Percentiles rank a stretch among this genome's conserved stretches.
Conservation (phyloP, 1,140 invertebrate genomes). For the Pollicipes pollicipes region DNA sequence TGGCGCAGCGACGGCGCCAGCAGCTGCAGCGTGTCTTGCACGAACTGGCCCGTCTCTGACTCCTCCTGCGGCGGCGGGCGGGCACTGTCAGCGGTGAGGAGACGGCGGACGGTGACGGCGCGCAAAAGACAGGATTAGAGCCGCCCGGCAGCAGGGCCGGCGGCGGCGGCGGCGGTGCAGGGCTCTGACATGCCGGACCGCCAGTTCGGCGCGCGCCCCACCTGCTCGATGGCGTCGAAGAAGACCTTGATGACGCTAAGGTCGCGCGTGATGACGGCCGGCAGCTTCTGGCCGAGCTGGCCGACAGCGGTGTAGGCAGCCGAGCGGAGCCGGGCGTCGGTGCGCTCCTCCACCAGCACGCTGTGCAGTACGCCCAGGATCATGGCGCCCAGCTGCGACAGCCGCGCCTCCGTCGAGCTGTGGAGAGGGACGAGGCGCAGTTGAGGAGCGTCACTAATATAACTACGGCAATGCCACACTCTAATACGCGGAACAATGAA, state of each 20-base stretch:
- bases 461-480: too few species aligned
- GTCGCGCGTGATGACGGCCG: conserved; percentile 46
- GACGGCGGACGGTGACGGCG: too few species aligned
- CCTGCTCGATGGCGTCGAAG: conserved; percentile 43
- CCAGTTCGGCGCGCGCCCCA: conserved; percentile 19
- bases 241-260: conserved; percentile 41
- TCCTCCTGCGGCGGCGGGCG: conserved; percentile 31
- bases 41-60: conserved; percentile 33
- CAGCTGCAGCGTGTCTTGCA: conserved; percentile 48
- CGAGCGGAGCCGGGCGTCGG: conserved; percentile 37
- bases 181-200: conserved; percentile 7
- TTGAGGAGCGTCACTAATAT: too few species aligned
- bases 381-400: conserved; percentile 17
- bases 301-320: conserved; percentile 60
- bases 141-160: too few species aligned
- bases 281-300: conserved; percentile 45
- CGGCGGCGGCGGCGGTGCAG: neutral
- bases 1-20: conserved; percentile 46
- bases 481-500: too few species aligned
- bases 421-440: neutral
- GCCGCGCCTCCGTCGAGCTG: conserved; percentile 10
- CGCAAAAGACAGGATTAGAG: too few species aligned
- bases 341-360: conserved; percentile 20
- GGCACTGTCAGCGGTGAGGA: too few species aligned
- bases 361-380: conserved; percentile 19